Base-by-base conservation (phyloP, 2,888 invertebrate species). In the Spialia ferax region DNA sequence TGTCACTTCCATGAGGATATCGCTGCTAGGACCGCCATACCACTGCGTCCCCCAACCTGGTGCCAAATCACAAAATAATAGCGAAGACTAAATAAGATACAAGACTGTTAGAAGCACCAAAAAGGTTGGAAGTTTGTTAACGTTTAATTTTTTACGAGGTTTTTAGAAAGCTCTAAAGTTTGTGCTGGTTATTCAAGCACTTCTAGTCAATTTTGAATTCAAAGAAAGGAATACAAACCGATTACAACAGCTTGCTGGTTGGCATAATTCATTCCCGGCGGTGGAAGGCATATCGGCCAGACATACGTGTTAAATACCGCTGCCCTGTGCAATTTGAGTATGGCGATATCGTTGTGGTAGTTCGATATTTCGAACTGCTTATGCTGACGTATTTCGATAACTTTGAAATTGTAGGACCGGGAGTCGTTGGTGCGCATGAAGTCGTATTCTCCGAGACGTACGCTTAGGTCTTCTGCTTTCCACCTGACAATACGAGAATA, bases 261-360 rank as follows among this genome's bases (percentile, higher is more conserved):
- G 20, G 95, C 95, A 76, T 96, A 95, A 4, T 92, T 85, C 50
- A 95, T 81, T 1, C 94, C 95, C 0, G 94, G 77, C 0, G 97
- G 96, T 0, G 98, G 98, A 71, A 98, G 94, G 81, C 98, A 98
- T 63, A 97, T 95, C 0, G 97, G 97, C 96, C 97, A 97, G 62
- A 98, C 96, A 78, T 97, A 97, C 0, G 95, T 95, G 77, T 96
- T 96, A 82, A 97, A 97, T 5, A 95, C 86, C 0, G 96, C 95
- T 0, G 96, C 94, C 8, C 95, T 87, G 70, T 95, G 94, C 61
- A 97, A 87, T 76, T 95, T 95, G 52, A 98, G 74, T 42, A 98
- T 94, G 0, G 97, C 96, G 61, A 98, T 96, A 78, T 98, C 98
- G 79, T 98, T 95, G 71, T 95, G 95, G 80, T 96, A 97, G 69